Percentiles rank a stretch among this genome's conserved stretches.
phyloP scores from a whole-genome alignment of 2,113 vertebrate species.

The Morone chrysops region DNA sequence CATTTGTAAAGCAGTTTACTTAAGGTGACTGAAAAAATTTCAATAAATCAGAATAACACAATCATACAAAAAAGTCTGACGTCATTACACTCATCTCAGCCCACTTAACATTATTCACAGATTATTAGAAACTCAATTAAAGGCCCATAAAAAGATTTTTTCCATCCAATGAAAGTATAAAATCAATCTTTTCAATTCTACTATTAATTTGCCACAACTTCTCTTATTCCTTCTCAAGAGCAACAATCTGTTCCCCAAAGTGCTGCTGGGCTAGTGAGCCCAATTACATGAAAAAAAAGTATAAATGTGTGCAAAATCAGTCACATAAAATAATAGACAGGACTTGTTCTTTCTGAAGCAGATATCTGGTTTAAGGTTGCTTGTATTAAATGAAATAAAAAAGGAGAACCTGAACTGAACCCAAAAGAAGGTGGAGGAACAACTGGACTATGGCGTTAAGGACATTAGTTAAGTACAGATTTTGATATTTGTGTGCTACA shows the following conservation, averaged over 20 bases:
- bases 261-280: neutral
- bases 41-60: neutral
- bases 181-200: neutral
- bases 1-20: neutral
- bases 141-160: neutral
- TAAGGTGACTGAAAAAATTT: neutral
- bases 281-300: neutral
- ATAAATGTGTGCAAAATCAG: neutral
- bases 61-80: neutral
- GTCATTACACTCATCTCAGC: neutral
- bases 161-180: neutral
- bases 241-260: neutral
- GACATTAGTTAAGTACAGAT: neutral
- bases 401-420: neutral
- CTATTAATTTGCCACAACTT: neutral
- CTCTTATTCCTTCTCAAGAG: neutral
- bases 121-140: neutral
- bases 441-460: neutral
- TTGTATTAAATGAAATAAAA: neutral
- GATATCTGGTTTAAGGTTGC: conserved; percentile 7
- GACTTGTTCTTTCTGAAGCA: neutral
- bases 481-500: neutral
- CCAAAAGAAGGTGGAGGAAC: neutral
- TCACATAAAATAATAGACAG: neutral
- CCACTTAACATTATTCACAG: neutral